Evolutionary conservation across 2,888 invertebrate genomes (phyloP), one percentile per base, ranked within the genome.

Genomic region (Synanthedon vespiformis): DNA sequence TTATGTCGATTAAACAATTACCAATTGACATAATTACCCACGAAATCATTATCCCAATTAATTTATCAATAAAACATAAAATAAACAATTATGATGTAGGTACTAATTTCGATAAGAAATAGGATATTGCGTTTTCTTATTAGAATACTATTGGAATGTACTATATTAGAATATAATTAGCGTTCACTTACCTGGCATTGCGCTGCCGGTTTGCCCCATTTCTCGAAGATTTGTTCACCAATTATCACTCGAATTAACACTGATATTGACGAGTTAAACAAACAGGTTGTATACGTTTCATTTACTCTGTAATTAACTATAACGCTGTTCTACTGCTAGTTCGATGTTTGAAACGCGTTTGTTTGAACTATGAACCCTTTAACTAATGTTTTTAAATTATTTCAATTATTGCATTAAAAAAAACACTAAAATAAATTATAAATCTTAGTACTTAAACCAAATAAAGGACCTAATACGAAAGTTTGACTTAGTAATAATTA

Each of bases 151-250:
- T 50, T 27, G 13, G 50, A 50, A 50, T 50, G 13, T 27, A 14
- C 13, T 14, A 50, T 34, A 34, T 50, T 50, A 34, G 11, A 27
- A n/a, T 27, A 34, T 2, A 3, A 44, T 40, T 50, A 41, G 27
- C 16, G 53, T 34, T 44, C 55, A 79, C 83, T 83, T 75, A 84
- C 85, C 82, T 52, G 82, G 83, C 59, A 83, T 81, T 1, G 85
- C 76, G 52, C 83, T 83, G 56, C 83, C 84, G 40, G 77, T 77
- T 54, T 83, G 85, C 61, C 85, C 85, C 85, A 85, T 85, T 62
- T 71, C 69, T 49, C 50, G 40, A 52, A 50, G 56, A 60, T 55
- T 56, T 48, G 12, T 8, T 57, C 58, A 55, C 53, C 52, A 54
- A 54, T 52, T 51, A 56, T 55, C 58, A 56, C 58, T 57, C 57